These are phyloP conservation scores for Ptilonorhynchus violaceus DNA, from an alignment of 2,113 vertebrate species.

Conservation along the genomic window DNA sequence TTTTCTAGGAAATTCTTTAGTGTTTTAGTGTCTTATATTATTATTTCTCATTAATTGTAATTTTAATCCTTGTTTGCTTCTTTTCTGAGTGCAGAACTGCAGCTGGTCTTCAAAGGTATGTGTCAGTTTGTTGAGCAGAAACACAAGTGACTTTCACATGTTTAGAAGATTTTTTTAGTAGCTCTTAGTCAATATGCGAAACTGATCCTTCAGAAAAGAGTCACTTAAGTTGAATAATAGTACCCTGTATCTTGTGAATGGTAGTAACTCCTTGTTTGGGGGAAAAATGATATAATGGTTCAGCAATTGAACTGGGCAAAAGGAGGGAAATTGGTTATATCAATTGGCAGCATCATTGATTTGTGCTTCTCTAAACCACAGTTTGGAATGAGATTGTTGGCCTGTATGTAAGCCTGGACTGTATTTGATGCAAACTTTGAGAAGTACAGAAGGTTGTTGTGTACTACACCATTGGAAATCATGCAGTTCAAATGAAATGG, in stretches of 20 bases:
- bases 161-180: background rate
- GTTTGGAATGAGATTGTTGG: background rate
- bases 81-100: background rate
- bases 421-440: background rate
- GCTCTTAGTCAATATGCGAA: background rate
- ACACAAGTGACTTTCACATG: background rate
- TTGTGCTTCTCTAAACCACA: slow-evolving; percentile 12
- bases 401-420: background rate
- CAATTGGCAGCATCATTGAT: background rate
- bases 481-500: background rate
- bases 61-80: background rate
- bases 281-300: background rate
- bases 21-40: background rate
- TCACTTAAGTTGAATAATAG: background rate
- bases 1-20: background rate
- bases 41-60: background rate
- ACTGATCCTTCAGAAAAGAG: background rate
- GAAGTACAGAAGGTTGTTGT: background rate
- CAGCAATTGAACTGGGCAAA: background rate
- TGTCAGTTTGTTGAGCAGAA: slow-evolving; percentile 1
- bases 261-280: background rate
- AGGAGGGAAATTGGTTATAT: slow-evolving; percentile 6
- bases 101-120: background rate
- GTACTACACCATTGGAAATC: background rate
- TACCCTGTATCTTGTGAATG: background rate